phyloP scores from a whole-genome alignment of 2,797 vertebrate genomes.

The Spizella passerina region DNA sequence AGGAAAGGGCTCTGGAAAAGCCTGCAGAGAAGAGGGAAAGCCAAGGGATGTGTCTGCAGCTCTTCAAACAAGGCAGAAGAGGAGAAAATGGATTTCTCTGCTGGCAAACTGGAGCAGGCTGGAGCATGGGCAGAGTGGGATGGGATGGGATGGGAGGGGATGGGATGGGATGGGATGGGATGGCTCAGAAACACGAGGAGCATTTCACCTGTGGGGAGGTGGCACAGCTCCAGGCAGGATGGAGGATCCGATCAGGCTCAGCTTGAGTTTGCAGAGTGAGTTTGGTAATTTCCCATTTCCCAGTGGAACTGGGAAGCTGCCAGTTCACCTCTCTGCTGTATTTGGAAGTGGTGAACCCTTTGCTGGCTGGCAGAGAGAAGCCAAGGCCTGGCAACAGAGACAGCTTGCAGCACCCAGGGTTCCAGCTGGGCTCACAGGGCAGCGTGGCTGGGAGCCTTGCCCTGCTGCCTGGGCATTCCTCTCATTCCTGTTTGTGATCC shows the following conservation, averaged over 20 bases:
- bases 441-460: not conserved
- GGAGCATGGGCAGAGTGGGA: not conserved
- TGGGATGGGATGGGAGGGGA: not conserved
- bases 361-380: not conserved
- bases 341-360: not conserved
- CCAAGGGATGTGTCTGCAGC: not conserved
- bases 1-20: not conserved
- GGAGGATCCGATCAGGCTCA: not conserved
- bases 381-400: not conserved
- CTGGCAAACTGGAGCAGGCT: conserved; percentile 8
- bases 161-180: not conserved
- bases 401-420: not conserved
- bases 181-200: not conserved
- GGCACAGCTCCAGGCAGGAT: not conserved
- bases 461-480: not conserved
- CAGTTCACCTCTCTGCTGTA: not conserved
- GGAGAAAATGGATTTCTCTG: conserved; percentile 12
- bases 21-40: not conserved
- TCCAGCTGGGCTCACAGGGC: not conserved
- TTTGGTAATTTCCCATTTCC: not conserved
- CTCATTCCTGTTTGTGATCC: not conserved
- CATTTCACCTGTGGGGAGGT: not conserved
- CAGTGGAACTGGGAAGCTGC: not conserved
- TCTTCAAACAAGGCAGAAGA: not conserved
- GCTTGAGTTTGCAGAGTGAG: not conserved